A percentile compares a stretch with the other conserved stretches of the same genome.
Conservation (phyloP, 2,888 invertebrate genomes). For the Tricholauxania praeusta region DNA sequence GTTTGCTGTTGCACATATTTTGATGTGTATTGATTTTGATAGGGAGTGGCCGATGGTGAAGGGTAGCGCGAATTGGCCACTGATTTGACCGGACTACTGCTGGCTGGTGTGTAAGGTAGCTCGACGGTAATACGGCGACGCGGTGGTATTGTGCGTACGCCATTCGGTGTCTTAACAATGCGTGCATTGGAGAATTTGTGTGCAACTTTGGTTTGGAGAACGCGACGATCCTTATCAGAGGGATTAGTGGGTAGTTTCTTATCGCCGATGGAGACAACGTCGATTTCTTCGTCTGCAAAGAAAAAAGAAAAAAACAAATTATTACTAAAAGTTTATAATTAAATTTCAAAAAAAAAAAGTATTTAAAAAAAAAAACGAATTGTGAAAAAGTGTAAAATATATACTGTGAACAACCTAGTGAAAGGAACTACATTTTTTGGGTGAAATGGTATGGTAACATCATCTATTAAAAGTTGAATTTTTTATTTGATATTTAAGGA, state of each 20-base stretch:
- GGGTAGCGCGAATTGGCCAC: constrained; percentile 62
- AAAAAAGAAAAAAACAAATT: not conserved
- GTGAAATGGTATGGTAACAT: no score
- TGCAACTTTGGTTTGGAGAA: constrained; percentile 73
- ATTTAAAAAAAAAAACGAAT: no score
- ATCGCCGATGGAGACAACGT: constrained; percentile 81
- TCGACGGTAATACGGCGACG: constrained; percentile 53
- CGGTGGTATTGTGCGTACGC: constrained; percentile 57
- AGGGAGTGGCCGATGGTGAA: constrained; percentile 62
- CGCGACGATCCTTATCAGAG: constrained; percentile 76
- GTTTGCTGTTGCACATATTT: constrained; percentile 66
- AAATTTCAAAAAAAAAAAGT: not conserved
- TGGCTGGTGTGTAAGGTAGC: constrained; percentile 61
- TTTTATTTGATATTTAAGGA: no score
- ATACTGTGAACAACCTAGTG: no score
- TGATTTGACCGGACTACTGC: constrained; percentile 63
- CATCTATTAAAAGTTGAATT: no score
- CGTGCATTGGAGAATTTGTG: constrained; percentile 69
- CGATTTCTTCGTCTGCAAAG: constrained; percentile 78
- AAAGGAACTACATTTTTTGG: no score
- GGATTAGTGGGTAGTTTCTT: constrained; percentile 77
- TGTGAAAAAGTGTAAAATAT: no score
- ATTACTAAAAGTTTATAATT: not conserved
- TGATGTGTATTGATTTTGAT: constrained; percentile 51
- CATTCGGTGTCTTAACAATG: constrained; percentile 59